phyloP scores from a whole-genome alignment of 2,113 vertebrate genomes.

The Ictalurus punctatus region DNA sequence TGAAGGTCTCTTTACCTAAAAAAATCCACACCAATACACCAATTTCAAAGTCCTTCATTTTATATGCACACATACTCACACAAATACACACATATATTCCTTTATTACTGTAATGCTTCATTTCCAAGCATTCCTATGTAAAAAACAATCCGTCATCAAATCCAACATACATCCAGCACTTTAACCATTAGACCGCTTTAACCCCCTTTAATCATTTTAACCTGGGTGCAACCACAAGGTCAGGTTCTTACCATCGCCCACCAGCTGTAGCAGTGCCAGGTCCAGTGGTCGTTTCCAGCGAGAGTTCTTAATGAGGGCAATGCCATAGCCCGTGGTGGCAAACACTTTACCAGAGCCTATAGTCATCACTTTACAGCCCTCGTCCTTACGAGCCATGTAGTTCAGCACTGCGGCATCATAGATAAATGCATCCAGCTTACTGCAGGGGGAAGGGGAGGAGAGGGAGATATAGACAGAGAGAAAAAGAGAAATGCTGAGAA shows the following conservation, averaged over 20 bases:
- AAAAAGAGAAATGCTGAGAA: conserved; percentile 45
- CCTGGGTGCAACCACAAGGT: not conserved
- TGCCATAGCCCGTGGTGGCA: conserved; percentile 91
- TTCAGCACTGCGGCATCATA: conserved; percentile 92
- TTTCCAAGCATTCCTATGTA: not conserved
- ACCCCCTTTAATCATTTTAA: not conserved
- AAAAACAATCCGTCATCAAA: not conserved
- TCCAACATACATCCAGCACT: not conserved
- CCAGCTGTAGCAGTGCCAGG: conserved; percentile 88
- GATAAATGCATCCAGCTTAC: conserved; percentile 93
- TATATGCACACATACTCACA: conserved; percentile 23
- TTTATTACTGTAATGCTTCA: conserved; percentile 46
- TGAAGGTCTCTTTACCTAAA: not conserved
- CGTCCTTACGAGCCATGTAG: conserved; percentile 94
- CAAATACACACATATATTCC: conserved; percentile 46
- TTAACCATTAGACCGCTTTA: not conserved
- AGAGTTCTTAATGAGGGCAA: conserved; percentile 90
- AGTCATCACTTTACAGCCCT: conserved; percentile 94
- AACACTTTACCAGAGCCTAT: conserved; percentile 93
- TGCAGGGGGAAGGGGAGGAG: conserved; percentile 60
- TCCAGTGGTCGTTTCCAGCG: conserved; percentile 91
- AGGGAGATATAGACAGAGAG: conserved; percentile 66
- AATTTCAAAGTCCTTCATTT: not conserved
- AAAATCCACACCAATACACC: not conserved
- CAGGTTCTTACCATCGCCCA: conserved; percentile 84